Evolutionary conservation across 2,888 invertebrate genomes (phyloP), one percentile per base, ranked within the genome.

Genomic region (Perithous albicinctus): DNA sequence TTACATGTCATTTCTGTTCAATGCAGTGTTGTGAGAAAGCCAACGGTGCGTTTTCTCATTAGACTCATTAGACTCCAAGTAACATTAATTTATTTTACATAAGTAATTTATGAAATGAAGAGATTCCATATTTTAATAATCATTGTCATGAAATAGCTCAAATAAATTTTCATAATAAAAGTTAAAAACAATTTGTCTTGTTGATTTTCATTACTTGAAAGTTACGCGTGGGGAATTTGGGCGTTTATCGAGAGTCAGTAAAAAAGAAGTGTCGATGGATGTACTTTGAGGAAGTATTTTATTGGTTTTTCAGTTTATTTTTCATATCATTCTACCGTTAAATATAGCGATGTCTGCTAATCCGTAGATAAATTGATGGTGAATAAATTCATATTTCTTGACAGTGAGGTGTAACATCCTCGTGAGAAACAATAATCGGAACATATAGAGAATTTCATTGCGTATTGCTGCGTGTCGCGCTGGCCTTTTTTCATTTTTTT

Each of bases 1-100:
- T 95, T 86, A 94, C 95, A 87, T 95, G 95, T 89, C 94, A 94
- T 88, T 95, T 94, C 90, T 96, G 96, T 90, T 95, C 95, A 26
- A 88, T 92, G 5, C 93, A 90, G 78, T 96, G 96, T 88, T 89
- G n/a, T n/a, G n/a, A n/a, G n/a, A n/a, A n/a, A n/a, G n/a, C n/a
- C n/a, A n/a, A n/a, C n/a, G n/a, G n/a, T n/a, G n/a, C n/a, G n/a
- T n/a, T n/a, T n/a, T n/a, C n/a, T 91, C 29, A 78, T 72, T 43
- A 83, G 82, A 85, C 85, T 73, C 41, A 20, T 23, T 20, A 3
- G 23, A 48, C 32, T 51, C 18, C 20, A 26, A 69, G 8, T 23
- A n/a, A 10, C 12, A 4, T 51, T n/a, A 35, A 18, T 48, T 46
- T 18, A 41, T 32, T 48, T 10, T 54, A 56, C 5, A 3, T 56